Conservation (phyloP, 2,797 vertebrate genomes). For the Denticeps clupeoides region DNA sequence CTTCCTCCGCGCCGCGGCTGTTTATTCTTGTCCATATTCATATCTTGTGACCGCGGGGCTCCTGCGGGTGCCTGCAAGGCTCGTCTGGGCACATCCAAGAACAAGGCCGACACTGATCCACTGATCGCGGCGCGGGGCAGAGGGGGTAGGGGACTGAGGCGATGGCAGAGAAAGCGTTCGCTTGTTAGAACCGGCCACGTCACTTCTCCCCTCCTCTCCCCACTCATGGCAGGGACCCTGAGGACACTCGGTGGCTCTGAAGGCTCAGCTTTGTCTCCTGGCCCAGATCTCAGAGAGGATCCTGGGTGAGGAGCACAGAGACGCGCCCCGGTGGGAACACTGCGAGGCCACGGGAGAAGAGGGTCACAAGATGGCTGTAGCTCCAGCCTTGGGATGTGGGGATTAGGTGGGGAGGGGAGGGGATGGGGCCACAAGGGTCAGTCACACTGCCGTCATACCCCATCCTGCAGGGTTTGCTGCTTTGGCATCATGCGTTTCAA, state of each 20-base stretch:
- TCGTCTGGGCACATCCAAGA: constrained; percentile 14
- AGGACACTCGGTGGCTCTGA: constrained; percentile 45
- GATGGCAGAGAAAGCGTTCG: constrained; percentile 12
- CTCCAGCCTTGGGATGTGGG: background rate
- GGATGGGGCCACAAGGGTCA: background rate
- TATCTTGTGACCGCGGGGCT: constrained; percentile 5
- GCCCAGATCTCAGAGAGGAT: constrained; percentile 6
- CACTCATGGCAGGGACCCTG: constrained; percentile 47
- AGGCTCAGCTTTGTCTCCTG: constrained; percentile 49
- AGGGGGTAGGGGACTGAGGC: background rate
- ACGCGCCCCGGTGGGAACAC: background rate
- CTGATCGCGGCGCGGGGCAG: background rate
- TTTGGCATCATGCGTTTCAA: background rate
- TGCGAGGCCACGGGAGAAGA: background rate
- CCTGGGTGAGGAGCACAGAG: background rate
- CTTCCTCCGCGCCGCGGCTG: background rate
- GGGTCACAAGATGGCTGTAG: constrained; percentile 1
- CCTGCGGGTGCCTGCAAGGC: constrained; percentile 4
- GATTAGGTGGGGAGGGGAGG: background rate
- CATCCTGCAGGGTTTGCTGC: no score
- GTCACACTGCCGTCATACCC: background rate
- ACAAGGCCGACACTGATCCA: constrained; percentile 16
- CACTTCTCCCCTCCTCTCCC: constrained; percentile 1
- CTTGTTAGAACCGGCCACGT: constrained; percentile 13
- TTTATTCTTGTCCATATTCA: background rate